phyloP scores from a whole-genome alignment of 2,113 vertebrate genomes.

The Vanacampus margaritifer region DNA sequence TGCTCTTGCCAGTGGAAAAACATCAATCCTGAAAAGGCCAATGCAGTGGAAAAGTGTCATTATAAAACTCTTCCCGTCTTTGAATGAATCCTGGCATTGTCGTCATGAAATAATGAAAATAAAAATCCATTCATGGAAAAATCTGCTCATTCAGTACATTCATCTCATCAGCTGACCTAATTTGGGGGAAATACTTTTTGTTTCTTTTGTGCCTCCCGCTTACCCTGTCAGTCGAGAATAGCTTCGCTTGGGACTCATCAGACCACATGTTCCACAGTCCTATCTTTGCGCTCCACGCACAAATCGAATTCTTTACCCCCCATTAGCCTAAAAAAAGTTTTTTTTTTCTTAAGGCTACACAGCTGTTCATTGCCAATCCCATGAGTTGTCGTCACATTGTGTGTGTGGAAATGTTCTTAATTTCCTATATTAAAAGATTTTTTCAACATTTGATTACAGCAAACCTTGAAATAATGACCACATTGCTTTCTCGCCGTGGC shows the following conservation, averaged over 20 bases:
- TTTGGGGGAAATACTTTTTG: background rate
- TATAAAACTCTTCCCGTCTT: background rate
- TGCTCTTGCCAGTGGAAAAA: background rate
- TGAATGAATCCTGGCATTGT: background rate
- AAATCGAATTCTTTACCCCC: background rate
- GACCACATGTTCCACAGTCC: constrained; percentile 1
- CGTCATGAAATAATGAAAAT: background rate
- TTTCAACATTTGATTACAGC: background rate
- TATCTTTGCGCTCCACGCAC: background rate
- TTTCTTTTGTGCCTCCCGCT: background rate
- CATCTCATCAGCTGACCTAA: background rate
- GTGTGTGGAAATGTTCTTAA: background rate
- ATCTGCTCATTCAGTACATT: background rate
- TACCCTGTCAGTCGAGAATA: background rate
- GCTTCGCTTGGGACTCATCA: background rate
- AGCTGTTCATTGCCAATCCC: background rate
- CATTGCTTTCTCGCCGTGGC: background rate
- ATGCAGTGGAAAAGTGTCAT: background rate
- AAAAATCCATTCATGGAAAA: background rate
- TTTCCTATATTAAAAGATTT: background rate
- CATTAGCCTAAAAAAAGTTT: background rate
- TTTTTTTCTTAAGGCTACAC: background rate
- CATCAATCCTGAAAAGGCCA: background rate
- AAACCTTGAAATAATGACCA: background rate
- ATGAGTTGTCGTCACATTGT: background rate